Base-by-base conservation (phyloP, 2,113 vertebrate species). In the Tenrec ecaudatus region DNA sequence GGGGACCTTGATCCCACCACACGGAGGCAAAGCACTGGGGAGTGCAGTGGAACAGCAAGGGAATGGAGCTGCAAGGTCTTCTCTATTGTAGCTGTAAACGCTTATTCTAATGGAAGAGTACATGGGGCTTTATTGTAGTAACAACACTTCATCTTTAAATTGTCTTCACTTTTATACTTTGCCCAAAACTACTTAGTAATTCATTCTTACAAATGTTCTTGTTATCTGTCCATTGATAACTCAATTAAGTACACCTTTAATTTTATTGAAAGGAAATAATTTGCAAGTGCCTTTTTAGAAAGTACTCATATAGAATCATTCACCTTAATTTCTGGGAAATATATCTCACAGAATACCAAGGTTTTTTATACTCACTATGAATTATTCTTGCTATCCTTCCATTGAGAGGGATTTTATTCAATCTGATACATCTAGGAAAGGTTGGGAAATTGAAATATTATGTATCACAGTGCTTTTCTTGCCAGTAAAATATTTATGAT, bases 231-330 rank as follows among this genome's bases (percentile, higher is more conserved):
- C 64, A 33, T 75, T 64, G 71, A 57, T 33, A 57, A 36, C 6
- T 12, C 57, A 40, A n/a, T 11, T 47, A 23, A 80, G 29, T 75
- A 27, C 9, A 57, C 57, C 31, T 75, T 64, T 76, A 82, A 86
- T 80, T 89, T 89, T 89, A 66, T 60, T 76, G 43, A 68, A 89
- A 68, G 38, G 9, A 58, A 85, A 85, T 16, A 43, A 81, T 75
- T 81, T 58, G 33, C 53, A 82, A 23, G 27, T 47, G 22, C 1
- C 0, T 86, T 47, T 17, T 84, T 92, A 10, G 58, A 47, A 92
- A 62, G 47, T 11, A 60, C 75, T 85, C 47, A 14, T 16, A 31
- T 85, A 85, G 40, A 82, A 43, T 31, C 33, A n/a, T 60, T 75
- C 9, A 25, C 4, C 57, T 84, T 20, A 27, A 23, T 87, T 82